phyloP scores from a whole-genome alignment of 2,888 invertebrate species.

The Lithophane ornitopus region DNA sequence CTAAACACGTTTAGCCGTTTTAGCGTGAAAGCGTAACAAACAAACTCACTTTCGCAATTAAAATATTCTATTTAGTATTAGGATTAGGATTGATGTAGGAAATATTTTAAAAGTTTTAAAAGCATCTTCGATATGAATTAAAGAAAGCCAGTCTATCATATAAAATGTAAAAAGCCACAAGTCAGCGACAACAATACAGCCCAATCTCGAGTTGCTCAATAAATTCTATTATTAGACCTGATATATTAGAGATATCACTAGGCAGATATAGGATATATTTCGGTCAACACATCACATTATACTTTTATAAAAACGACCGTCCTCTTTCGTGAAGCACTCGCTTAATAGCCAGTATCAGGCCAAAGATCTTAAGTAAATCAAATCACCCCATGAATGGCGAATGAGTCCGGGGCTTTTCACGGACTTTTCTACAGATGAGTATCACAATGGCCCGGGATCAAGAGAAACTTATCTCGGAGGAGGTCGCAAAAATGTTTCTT shows the following conservation, averaged over 20 bases:
- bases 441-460: conserved; percentile 90
- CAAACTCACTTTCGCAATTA: too few relatives aligned
- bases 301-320: conserved; percentile 82
- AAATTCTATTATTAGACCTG: conserved; percentile 5
- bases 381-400: conserved; percentile 90
- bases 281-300: conserved; percentile 72
- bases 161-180: not conserved
- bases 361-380: conserved; percentile 90
- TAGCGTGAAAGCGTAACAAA: too few relatives aligned
- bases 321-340: conserved; percentile 77
- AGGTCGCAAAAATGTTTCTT: conserved; percentile 88
- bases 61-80: too few relatives aligned
- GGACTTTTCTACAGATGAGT: conserved; percentile 87
- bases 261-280: conserved; percentile 23
- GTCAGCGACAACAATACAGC: conserved; percentile 8
- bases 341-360: conserved; percentile 89
- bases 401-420: conserved; percentile 87
- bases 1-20: too few relatives aligned
- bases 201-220: conserved; percentile 21
- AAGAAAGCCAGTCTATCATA: not conserved
- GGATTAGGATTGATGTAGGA: too few relatives aligned
- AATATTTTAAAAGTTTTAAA: not conserved
- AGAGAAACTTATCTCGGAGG: conserved; percentile 85
- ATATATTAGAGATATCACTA: conserved; percentile 9
- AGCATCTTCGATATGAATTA: not conserved